phyloP scores from a whole-genome alignment of 2,797 vertebrate species.

The Myotis pilosus region DNA sequence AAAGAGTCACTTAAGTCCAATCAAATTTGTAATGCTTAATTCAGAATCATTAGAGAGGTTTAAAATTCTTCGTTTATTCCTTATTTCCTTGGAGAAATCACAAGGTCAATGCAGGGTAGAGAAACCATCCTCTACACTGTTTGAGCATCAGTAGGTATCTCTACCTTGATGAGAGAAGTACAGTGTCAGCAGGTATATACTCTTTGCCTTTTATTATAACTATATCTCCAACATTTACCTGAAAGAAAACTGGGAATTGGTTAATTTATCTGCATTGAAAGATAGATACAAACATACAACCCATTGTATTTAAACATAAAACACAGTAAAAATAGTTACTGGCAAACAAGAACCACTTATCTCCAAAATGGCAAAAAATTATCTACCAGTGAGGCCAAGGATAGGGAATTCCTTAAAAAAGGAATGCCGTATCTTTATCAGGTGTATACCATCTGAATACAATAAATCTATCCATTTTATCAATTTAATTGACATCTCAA shows the following conservation, averaged over 20 bases:
- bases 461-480: background rate
- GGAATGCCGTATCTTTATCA: background rate
- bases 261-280: slow-evolving; percentile 83
- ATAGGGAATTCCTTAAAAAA: background rate
- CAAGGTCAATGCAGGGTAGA: slow-evolving; percentile 85
- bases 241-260: slow-evolving; percentile 94
- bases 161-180: slow-evolving; percentile 98
- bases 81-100: slow-evolving; percentile 91
- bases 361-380: slow-evolving; percentile 57
- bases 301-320: slow-evolving; percentile 68
- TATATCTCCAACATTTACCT: slow-evolving; percentile 98
- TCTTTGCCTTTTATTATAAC: slow-evolving; percentile 98
- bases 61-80: slow-evolving; percentile 84
- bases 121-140: slow-evolving; percentile 87
- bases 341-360: slow-evolving; percentile 61
- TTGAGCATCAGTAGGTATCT: slow-evolving; percentile 86
- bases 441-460: background rate
- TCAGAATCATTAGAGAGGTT: slow-evolving; percentile 67
- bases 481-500: slow-evolving; percentile 21
- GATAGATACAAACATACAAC: slow-evolving; percentile 73
- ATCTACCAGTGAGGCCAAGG: background rate
- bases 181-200: slow-evolving; percentile 96
- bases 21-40: slow-evolving; percentile 48
- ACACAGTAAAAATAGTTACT: slow-evolving; percentile 65
- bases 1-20: slow-evolving; percentile 58